Evolutionary conservation across 2,888 invertebrate species (phyloP), one percentile per base, ranked within the genome.

Genomic region (Nymphalis polychloros): DNA sequence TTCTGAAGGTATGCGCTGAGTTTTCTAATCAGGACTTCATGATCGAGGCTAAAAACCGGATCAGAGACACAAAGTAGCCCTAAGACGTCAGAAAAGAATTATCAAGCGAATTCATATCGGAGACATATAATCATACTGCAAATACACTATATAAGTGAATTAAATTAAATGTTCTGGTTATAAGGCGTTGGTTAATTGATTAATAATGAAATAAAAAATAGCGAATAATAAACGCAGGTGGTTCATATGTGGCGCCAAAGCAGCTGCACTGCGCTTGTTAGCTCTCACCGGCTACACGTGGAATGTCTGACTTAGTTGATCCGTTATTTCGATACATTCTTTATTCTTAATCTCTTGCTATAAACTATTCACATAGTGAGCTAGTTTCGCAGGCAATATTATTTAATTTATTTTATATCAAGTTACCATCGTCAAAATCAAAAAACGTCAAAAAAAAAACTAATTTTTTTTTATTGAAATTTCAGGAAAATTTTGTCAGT

Each of bases 21-120:
- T 61, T 69, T 69, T 69, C 69, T 69, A 71, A 71, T 71, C 69
- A 69, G 57, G 49, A 62, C 63, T 57, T 63, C 23, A 50, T 49
- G 59, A 65, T 65, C 60, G 47, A 53, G 48, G 61, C 61, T 55
- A 46, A 61, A 61, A 67, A 55, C 60, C 61, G 61, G 61, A 55
- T 41, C 53, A 53, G 48, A 55, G 48, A 35, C 17, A 66, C 52
- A 52, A 53, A 49, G 48, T 62, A 35, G 8, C 49, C 47, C 41
- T 64, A 13, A 41, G 17, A 16, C 27, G 19, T 13, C 5, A 63
- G 13, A 63, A 53, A 53, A 53, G 27, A 23, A 53, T 8, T 31
- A 6, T 17, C 3, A 13, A 13, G 23, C 13, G 13, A 27, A 20
- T 23, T 19, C 2, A 50, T 20, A 52, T 27, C 13, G 23, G 23